Conservation (phyloP, 2,888 invertebrate species). For the Tanypteryx hageni region DNA sequence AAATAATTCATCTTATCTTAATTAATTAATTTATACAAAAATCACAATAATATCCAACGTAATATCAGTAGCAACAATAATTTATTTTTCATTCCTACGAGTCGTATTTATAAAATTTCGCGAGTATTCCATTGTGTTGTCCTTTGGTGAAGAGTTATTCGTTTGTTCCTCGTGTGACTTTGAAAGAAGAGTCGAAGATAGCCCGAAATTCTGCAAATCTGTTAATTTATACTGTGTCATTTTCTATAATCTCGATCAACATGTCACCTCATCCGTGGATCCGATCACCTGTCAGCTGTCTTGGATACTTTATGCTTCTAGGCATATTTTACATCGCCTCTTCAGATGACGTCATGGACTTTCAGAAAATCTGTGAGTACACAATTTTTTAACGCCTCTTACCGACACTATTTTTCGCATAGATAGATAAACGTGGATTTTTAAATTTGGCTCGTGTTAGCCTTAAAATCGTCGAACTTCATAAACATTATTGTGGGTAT, state of each 20-base stretch:
- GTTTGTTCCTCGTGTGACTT: background rate
- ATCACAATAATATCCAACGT: too few species aligned
- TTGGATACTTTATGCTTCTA: conserved; percentile 49
- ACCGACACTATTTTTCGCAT: too few species aligned
- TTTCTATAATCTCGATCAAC: conserved; percentile 45
- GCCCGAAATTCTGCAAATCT: too few species aligned
- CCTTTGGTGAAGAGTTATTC: background rate
- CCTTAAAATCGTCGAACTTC: too few species aligned
- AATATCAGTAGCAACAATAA: background rate
- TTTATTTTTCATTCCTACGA: conserved; percentile 3
- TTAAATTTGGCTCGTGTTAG: too few species aligned
- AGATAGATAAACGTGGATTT: too few species aligned
- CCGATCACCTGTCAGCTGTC: conserved; percentile 20
- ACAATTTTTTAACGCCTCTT: background rate
- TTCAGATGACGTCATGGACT: conserved; percentile 52
- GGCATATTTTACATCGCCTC: conserved; percentile 53
- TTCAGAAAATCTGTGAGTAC: conserved; percentile 52
- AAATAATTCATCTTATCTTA: too few species aligned
- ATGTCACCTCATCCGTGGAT: conserved; percentile 18
- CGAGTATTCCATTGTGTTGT: background rate
- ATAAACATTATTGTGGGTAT: too few species aligned
- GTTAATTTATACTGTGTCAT: too few species aligned
- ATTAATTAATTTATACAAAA: too few species aligned
- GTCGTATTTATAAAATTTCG: background rate
- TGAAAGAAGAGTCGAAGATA: too few species aligned